A percentile compares a stretch with the other conserved stretches of the same genome.
Conservation (phyloP, 2,888 invertebrate species). For the Hydriomena furcata region DNA sequence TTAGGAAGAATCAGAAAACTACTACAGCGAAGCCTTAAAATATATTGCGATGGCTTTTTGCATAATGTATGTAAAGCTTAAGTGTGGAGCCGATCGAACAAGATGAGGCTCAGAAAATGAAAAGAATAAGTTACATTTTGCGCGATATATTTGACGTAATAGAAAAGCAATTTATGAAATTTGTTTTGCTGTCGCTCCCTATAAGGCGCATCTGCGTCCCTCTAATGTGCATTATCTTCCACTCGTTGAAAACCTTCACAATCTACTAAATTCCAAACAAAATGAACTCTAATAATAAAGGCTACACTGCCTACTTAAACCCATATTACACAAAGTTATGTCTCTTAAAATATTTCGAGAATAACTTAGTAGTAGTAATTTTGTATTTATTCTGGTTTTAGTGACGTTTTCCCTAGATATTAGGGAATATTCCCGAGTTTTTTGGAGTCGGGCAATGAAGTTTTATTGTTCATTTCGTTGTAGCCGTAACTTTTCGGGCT, state of each 20-base stretch:
- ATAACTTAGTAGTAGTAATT: slow-evolving; percentile 36
- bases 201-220: slow-evolving; percentile 31
- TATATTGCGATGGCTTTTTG: no score
- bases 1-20: no score
- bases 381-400: slow-evolving; percentile 23
- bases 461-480: slow-evolving; percentile 19
- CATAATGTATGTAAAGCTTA: no score
- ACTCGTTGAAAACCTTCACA: slow-evolving; percentile 30
- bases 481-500: slow-evolving; percentile 10
- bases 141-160: neutral
- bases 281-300: slow-evolving; percentile 24
- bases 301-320: slow-evolving; percentile 6
- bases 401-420: slow-evolving; percentile 21
- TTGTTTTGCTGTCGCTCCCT: slow-evolving; percentile 20
- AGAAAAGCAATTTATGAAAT: slow-evolving; percentile 13
- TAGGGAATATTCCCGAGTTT: slow-evolving; percentile 3
- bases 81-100: no score
- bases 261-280: slow-evolving; percentile 14
- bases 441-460: slow-evolving; percentile 7
- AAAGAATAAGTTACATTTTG: no score
- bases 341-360: slow-evolving; percentile 34
- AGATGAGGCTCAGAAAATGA: no score
- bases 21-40: no score
- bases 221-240: slow-evolving; percentile 36
- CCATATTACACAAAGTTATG: slow-evolving; percentile 30